Conservation (phyloP, 2,888 invertebrate genomes). For the Andrena fulva region DNA sequence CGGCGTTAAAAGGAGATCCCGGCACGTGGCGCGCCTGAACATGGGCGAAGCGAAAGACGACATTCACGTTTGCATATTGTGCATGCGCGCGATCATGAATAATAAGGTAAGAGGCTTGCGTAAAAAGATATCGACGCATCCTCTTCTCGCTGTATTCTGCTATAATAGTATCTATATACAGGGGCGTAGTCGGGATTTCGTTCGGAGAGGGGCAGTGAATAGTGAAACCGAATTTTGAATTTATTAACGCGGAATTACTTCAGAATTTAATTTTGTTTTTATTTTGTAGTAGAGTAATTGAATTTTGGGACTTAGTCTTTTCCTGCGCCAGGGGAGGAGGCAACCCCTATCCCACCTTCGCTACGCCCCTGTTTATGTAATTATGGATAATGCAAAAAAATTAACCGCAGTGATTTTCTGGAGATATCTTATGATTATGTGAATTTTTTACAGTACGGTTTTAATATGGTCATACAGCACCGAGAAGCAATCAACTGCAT, state of each 20-base stretch:
- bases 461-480: conserved; percentile 99
- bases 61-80: conserved; percentile 99
- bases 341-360: neutral
- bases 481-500: conserved; percentile 99
- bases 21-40: conserved; percentile 95
- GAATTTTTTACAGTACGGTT: conserved; percentile 92
- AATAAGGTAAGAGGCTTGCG: conserved; percentile 90
- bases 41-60: conserved; percentile 99
- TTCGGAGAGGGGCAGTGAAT: no score
- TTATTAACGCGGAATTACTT: neutral
- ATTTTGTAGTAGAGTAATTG: neutral
- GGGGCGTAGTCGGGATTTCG: no score
- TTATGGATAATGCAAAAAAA: neutral
- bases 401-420: neutral
- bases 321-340: no score
- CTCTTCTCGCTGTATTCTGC: no score
- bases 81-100: conserved; percentile 99
- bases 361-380: neutral
- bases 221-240: neutral
- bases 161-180: no score
- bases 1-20: conserved; percentile 90
- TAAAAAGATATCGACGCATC: conserved; percentile 4
- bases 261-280: neutral
- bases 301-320: neutral
- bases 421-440: neutral